Percentiles rank a stretch among this genome's conserved stretches.
Evolutionary conservation across 1,140 invertebrate genomes (phyloP).

Genomic region (Heliconius nattereri): DNA sequence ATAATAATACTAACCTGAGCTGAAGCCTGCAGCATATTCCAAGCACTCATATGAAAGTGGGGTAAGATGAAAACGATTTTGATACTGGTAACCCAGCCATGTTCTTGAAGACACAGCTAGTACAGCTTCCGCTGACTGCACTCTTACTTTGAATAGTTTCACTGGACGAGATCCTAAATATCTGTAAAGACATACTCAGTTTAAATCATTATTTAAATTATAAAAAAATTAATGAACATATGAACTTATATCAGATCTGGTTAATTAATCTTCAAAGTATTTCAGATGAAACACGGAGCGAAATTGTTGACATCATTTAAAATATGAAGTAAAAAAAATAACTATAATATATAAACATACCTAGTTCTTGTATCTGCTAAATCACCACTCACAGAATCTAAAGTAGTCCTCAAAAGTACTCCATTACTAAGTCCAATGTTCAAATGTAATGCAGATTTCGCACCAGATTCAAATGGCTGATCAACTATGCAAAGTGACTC

Average conservation of each 20-base stretch:
- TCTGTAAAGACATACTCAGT: slow-evolving; percentile 48
- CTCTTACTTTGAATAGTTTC: slow-evolving; percentile 96
- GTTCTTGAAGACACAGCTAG: slow-evolving; percentile 98
- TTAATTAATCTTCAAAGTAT: slow-evolving; percentile 72
- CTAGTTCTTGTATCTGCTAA: slow-evolving; percentile 97
- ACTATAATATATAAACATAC: slow-evolving; percentile 42
- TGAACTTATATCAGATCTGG: slow-evolving; percentile 68
- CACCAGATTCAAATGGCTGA: slow-evolving; percentile 85
- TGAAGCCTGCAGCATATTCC: slow-evolving; percentile 99
- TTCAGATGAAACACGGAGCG: slow-evolving; percentile 78
- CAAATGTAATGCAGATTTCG: slow-evolving; percentile 90
- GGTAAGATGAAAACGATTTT: slow-evolving; percentile 97
- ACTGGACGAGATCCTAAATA: slow-evolving; percentile 97
- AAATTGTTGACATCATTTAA: slow-evolving; percentile 65
- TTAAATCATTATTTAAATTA: neutral
- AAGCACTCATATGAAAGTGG: slow-evolving; percentile 97
- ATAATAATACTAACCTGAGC: slow-evolving; percentile 83
- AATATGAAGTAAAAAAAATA: slow-evolving; percentile 9
- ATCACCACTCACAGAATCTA: slow-evolving; percentile 98
- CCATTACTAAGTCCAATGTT: slow-evolving; percentile 99
- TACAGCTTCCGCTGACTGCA: slow-evolving; percentile 98
- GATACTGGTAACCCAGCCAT: slow-evolving; percentile 99
- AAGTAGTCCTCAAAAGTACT: slow-evolving; percentile 95
- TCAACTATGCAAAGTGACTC: slow-evolving; percentile 99
- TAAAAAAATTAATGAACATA: neutral